These are phyloP conservation scores for Sesamia nonagrioides DNA, from an alignment of 1,140 invertebrate species.

Conservation along the genomic window DNA sequence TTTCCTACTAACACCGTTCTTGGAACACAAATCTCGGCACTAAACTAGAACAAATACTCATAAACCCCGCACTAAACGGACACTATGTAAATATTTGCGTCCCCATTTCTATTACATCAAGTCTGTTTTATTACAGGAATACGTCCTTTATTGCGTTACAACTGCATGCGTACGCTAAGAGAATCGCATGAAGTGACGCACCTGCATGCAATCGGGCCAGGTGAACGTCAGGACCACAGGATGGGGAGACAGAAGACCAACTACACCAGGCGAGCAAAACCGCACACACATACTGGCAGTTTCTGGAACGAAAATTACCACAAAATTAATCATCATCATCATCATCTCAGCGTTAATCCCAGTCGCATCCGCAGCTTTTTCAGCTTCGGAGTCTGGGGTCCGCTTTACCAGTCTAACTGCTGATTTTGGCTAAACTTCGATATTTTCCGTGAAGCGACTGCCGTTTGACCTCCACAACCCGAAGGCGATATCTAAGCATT, in stretches of 20 bases:
- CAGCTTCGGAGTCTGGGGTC: too few species aligned
- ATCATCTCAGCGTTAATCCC: too few species aligned
- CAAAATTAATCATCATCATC: too few species aligned
- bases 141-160: constrained; percentile 19
- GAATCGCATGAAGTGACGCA: constrained; percentile 31
- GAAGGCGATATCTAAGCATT: too few species aligned
- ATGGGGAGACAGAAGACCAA: not conserved
- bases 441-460: too few species aligned
- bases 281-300: not conserved
- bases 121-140: constrained; percentile 13
- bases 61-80: not conserved
- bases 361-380: too few species aligned
- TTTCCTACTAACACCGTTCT: constrained; percentile 5
- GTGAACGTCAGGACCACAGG: not conserved
- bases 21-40: not conserved
- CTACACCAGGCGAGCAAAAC: not conserved
- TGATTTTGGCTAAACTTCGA: too few species aligned
- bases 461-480: too few species aligned
- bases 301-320: too few species aligned
- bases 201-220: constrained; percentile 31
- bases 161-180: not conserved
- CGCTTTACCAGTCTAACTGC: too few species aligned
- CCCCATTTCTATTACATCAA: not conserved
- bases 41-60: constrained; percentile 4
- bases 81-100: constrained; percentile 21